These are phyloP conservation scores for Leucophora obtusa DNA, from an alignment of 2,888 invertebrate genomes.

Conservation along the genomic window DNA sequence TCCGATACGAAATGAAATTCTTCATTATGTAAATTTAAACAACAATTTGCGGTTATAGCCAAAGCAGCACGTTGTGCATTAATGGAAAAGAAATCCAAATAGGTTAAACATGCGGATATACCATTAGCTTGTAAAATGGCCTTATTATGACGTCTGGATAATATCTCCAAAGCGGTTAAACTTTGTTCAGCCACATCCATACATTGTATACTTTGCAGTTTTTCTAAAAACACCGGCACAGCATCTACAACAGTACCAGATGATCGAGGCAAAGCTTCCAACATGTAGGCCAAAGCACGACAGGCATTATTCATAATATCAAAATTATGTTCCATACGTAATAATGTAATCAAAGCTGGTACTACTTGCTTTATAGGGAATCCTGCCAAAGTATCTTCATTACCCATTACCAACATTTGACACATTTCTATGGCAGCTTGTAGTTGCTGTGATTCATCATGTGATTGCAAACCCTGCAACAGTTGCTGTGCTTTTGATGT, in stretches of 20 bases:
- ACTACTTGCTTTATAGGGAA: conserved; percentile 99
- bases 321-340: conserved; percentile 99
- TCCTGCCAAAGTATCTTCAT: conserved; percentile 98
- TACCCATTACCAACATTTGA: conserved; percentile 98
- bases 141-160: conserved; percentile 97
- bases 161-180: conserved; percentile 96
- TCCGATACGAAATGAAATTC: conserved; percentile 96
- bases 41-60: conserved; percentile 98
- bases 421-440: conserved; percentile 99
- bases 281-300: conserved; percentile 98
- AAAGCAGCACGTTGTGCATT: conserved; percentile 98
- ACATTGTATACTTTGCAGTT: conserved; percentile 97
- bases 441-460: conserved; percentile 96
- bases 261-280: conserved; percentile 98
- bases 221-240: conserved; percentile 97
- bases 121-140: conserved; percentile 96
- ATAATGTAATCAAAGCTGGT: conserved; percentile 93
- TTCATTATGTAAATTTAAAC: conserved; percentile 93
- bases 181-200: conserved; percentile 99
- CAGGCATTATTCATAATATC: conserved; percentile 99
- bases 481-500: conserved; percentile 95
- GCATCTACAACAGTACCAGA: conserved; percentile 97
- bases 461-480: conserved; percentile 93
- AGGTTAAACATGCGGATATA: conserved; percentile 96
- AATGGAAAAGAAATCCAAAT: conserved; percentile 98